These are phyloP conservation scores for Charina bottae DNA, from an alignment of 2,113 vertebrate species.

Conservation along the genomic window DNA sequence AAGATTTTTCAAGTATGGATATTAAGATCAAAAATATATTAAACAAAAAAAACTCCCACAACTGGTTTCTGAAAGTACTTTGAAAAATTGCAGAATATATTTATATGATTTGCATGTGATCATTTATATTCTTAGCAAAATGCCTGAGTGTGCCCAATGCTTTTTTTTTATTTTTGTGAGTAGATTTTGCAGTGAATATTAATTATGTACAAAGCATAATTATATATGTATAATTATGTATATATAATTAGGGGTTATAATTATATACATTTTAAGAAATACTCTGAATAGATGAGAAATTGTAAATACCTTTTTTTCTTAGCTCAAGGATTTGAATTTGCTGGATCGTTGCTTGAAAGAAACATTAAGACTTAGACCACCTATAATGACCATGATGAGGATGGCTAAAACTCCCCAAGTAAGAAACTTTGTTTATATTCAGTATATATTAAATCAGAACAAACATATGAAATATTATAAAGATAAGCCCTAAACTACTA, in stretches of 20 bases:
- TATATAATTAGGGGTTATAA: neutral
- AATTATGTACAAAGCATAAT: neutral
- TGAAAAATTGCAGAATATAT: neutral
- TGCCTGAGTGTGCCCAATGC: neutral
- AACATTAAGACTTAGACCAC: constrained; percentile 92
- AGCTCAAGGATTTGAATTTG: constrained; percentile 91
- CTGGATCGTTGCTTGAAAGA: constrained; percentile 95
- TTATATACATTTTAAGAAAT: neutral
- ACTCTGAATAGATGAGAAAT: neutral
- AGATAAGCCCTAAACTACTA: neutral
- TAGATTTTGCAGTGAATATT: neutral
- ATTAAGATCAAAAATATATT: neutral
- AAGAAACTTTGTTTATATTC: neutral
- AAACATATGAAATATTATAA: neutral
- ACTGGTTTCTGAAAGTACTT: neutral
- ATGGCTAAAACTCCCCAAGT: constrained; percentile 92
- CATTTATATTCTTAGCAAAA: neutral
- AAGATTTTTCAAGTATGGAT: neutral
- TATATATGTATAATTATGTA: neutral
- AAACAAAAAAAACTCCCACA: neutral
- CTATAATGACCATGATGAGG: constrained; percentile 99
- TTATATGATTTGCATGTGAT: neutral
- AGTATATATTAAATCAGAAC: neutral
- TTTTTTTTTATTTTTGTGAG: neutral
- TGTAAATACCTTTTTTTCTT: constrained; percentile 15